Evolutionary conservation across 1,140 invertebrate species (phyloP), one percentile per base, ranked within the genome.

Genomic region (Cardiocondyla obscurior): DNA sequence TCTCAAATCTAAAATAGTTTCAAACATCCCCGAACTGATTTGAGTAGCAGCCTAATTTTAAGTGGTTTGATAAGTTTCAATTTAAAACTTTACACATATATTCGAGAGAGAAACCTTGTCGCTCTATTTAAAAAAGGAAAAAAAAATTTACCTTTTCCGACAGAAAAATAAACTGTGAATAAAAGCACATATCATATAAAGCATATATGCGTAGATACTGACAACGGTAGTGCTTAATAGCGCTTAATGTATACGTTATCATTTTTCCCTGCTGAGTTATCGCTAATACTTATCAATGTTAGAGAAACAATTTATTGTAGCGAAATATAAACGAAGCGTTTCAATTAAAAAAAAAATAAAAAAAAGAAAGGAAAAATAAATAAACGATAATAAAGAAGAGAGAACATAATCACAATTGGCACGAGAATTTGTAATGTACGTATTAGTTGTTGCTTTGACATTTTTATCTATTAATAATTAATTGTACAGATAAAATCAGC

Each of bases 401-500:
- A n/a, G 28, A 44, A 7, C 12, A 42, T 36, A 51, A 67, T 67
- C 10, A 53, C 62, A 69, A 33, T 12, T 39, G 22, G 16, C 62
- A 79, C 46, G 62, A 55, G 22, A 69, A 69, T 77, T 25, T 33
- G 22, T 79, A 67, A 79, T 69, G 33, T 53, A 65, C 30, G 30
- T 22, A 53, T 69, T 53, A 67, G 12, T 53, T 53, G 33, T 49
- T n/a, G 25, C 46, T 67, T 77, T 51, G 25, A 67, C 36, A 79
- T 67, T 55, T 16, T 53, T 16, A 53, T 69, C 4, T 5, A 2
- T 79, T 79, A 79, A 79, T 79, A 79, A 79, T 79, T 79, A 79
- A 79, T 53, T 79, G 22, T 5, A 49, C 25, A 28, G 33, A 55
- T 81, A 58, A 58, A 58, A 73, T 60, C 77, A n/a, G n/a, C n/a